A percentile compares a stretch with the other conserved stretches of the same genome.
These are phyloP conservation scores for Muscicapa comitata DNA, from an alignment of 2,797 vertebrate species.

Conservation along the genomic window DNA sequence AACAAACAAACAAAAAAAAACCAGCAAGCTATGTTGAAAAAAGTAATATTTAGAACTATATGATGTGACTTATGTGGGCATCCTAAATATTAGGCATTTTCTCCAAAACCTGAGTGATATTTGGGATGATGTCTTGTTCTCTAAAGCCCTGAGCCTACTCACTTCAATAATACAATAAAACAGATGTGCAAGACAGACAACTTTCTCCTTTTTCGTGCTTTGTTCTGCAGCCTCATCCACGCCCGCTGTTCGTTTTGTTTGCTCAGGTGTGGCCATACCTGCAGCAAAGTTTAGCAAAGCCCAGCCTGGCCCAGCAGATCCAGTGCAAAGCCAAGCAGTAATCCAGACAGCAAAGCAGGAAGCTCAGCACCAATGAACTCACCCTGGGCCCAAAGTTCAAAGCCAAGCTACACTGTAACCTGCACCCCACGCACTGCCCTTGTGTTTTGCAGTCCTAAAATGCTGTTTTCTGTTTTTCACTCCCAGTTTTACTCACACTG, in stretches of 20 bases:
- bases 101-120: background rate
- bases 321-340: background rate
- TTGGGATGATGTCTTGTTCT: background rate
- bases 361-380: background rate
- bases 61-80: background rate
- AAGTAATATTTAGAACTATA: background rate
- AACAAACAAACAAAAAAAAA: background rate
- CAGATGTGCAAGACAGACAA: background rate
- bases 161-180: background rate
- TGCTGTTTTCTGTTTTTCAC: background rate
- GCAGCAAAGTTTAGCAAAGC: background rate
- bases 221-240: background rate
- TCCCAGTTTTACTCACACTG: background rate
- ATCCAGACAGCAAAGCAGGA: background rate
- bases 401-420: background rate
- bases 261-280: rapidly evolving
- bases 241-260: background rate
- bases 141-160: background rate
- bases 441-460: background rate
- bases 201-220: background rate
- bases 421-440: background rate
- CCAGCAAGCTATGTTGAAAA: background rate
- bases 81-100: background rate
- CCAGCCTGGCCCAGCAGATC: background rate
- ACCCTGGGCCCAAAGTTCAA: background rate